Evolutionary conservation across 2,113 vertebrate species (phyloP).

Genomic region (Scomber japonicus): DNA sequence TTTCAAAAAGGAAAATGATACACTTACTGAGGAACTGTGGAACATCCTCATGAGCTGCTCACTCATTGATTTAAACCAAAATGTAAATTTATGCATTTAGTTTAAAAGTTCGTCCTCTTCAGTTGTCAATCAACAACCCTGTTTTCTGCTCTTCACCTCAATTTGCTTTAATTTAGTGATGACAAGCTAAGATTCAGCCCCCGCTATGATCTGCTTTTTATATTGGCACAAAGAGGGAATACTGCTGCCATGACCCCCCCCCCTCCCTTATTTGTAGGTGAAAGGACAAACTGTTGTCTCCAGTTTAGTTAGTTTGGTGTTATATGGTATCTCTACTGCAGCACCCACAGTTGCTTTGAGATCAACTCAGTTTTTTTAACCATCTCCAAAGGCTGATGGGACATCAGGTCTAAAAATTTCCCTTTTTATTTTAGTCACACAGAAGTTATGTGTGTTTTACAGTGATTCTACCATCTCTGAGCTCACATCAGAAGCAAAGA

Average conservation of each 20-base stretch:
- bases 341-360: background rate
- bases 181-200: background rate
- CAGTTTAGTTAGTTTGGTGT: background rate
- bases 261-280: background rate
- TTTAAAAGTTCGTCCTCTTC: background rate
- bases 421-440: too few species aligned
- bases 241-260: constrained; percentile 3
- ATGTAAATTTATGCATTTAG: background rate
- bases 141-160: constrained; percentile 2
- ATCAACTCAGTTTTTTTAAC: too few species aligned
- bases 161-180: background rate
- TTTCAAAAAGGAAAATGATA: background rate
- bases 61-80: background rate
- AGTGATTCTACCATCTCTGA: too few species aligned
- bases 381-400: too few species aligned
- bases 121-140: background rate
- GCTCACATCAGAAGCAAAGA: too few species aligned
- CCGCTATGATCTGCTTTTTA: constrained; percentile 6
- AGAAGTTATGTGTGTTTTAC: too few species aligned
- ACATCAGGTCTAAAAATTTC: background rate
- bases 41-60: background rate
- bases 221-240: constrained; percentile 13
- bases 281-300: constrained; percentile 24
- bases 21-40: constrained; percentile 11
- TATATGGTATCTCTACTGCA: background rate